Evolutionary conservation across 35 echinoderm and acorn worm genomes (phyloP), one percentile per base, ranked within the genome.

Genomic region (Stichopus chloronotus): DNA sequence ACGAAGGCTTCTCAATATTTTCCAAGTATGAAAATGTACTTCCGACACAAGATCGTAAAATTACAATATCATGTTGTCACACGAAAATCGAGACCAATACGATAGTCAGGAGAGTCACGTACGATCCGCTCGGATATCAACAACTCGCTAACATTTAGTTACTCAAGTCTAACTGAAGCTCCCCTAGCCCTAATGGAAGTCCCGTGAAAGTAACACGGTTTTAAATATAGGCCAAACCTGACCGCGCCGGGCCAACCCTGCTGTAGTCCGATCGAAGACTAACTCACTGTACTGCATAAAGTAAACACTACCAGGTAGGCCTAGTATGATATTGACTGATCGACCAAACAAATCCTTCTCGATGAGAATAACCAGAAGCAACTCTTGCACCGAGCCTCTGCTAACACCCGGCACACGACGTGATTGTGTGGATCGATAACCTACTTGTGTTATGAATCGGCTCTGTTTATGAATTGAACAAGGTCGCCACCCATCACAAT

Each of bases 341-440:
- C 43, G 80, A 83, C 80, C 80, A 83, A 83, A 83, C 80, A 83
- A 83, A 53, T 56, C 52, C 53, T n/a, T n/a, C n/a, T 55, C 52
- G 53, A 83, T 53, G 80, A 83, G 55, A 55, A 56, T 83, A 83
- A 43, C 77, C 80, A 83, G 53, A 83, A 83, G 80, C 55, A 83
- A 56, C 55, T 83, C 55, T 53, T 56, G 43, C 43, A 83, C 80
- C 30, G 30, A 43, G 80, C 55, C 13, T 83, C 25, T 83, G 52
- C 80, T 56, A 7, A 55, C 22, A 83, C 11, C 52, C 55, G 25
- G 14, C 4, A 55, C 76, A 83, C n/a, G 55, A 55, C 53, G 55
- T 7, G 7, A 24, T 55, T 7, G 14, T 52, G 5, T 9, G 6
- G 80, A 83, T 83, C 80, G 80, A 83, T 83, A 83, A 83, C 52